Base-by-base conservation (phyloP, 2,888 invertebrate species). In the Rhingia rostrata region DNA sequence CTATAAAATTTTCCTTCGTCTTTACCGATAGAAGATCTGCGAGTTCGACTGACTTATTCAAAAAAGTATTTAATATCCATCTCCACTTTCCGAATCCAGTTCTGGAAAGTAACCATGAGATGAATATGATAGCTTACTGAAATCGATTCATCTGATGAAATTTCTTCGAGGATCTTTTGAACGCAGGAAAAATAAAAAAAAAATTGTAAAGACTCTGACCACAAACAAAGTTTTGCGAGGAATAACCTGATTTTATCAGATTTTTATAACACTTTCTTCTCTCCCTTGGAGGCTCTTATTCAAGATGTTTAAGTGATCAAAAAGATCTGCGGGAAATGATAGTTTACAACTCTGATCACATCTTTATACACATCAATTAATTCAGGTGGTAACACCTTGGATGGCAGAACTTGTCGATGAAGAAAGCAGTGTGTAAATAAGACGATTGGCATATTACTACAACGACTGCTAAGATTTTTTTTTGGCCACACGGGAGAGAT, bases 271-370 rank as follows among this genome's bases (percentile, higher is more conserved):
- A 7, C 22, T 51, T 51, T 51, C 51, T 51, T 51, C 51, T 51
- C 39, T 51, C 51, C 6, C 51, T 30, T 51, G 32, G 32, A 51
- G 22, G 30, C 30, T 51, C 30, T 51, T 51, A 51, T 51, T 51
- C 51, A 51, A 51, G 32, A 32, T 51, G 6, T 51, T 51, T 51
- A 51, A 32, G 51, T 51, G 51, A 30, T 51, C 51, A 51, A 51
- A 51, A 51, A 30, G 51, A 51, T 51, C 51, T 30, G 51, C 51
- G 51, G 30, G n/a, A n/a, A n/a, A n/a, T n/a, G n/a, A n/a, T n/a
- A 66, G 32, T 41, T 66, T 43, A 53, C 53, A 66, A 66, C 45
- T 66, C n/a, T 66, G 43, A 66, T 66, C 33, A 54, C 66, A 54
- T 67, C 32, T 41, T 49, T 54, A 54, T 43, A 9, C 61, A 61